Percentiles rank a stretch among this genome's conserved stretches.
Evolutionary conservation across 1,140 invertebrate species (phyloP).

Genomic region (Drosophila tsacasi): DNA sequence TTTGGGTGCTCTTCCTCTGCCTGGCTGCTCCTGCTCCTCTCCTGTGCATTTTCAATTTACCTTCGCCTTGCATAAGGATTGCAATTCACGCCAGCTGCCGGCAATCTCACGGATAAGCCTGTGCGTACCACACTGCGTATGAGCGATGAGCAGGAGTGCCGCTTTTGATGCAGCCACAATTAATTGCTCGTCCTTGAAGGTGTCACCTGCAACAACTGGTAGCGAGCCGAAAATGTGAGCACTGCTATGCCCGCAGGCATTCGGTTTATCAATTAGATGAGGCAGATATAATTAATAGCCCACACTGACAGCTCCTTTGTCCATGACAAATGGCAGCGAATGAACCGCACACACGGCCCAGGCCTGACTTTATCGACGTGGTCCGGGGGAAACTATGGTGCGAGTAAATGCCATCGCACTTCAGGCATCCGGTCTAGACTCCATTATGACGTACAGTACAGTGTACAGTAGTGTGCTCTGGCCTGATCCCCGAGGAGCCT

Average conservation of each 20-base stretch:
- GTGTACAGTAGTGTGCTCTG: not conserved
- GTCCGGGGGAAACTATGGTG: constrained; percentile 44
- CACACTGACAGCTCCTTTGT: constrained; percentile 12
- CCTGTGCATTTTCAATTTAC: constrained; percentile 55
- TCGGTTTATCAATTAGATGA: constrained; percentile 49
- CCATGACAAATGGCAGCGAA: constrained; percentile 27
- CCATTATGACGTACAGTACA: constrained; percentile 62
- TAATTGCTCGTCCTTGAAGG: constrained; percentile 45
- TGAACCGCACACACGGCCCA: constrained; percentile 13
- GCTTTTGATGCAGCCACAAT: constrained; percentile 27
- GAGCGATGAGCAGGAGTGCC: constrained; percentile 41
- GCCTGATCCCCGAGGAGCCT: constrained; percentile 33
- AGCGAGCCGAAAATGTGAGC: constrained; percentile 9
- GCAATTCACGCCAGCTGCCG: constrained; percentile 56
- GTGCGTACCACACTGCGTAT: constrained; percentile 59
- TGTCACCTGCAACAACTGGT: constrained; percentile 45
- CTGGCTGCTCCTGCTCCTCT: not conserved
- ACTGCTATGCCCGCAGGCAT: constrained; percentile 20
- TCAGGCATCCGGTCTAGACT: constrained; percentile 78
- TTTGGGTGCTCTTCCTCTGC: constrained; percentile 2
- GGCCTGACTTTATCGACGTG: constrained; percentile 55
- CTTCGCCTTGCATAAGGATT: constrained; percentile 43
- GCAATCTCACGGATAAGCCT: constrained; percentile 36
- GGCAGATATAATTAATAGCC: constrained; percentile 64
- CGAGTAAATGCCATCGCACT: constrained; percentile 43